phyloP scores from a whole-genome alignment of 2,113 vertebrate genomes.

The Cottus gobio region DNA sequence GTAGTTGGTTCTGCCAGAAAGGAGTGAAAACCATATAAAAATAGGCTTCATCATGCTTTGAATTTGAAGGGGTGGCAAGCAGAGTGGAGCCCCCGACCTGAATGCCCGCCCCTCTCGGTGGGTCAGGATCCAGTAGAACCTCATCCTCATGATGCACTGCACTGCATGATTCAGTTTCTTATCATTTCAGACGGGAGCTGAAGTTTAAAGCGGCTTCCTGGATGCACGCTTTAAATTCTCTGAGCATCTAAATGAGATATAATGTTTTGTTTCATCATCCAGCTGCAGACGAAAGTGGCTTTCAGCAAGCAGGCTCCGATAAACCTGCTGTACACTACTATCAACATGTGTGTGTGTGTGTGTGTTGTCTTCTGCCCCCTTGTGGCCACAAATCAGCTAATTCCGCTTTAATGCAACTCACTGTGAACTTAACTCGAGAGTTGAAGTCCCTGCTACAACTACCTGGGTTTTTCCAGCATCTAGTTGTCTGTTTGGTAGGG shows the following conservation, averaged over 20 bases:
- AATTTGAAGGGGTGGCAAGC: neutral
- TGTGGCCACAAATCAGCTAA: neutral
- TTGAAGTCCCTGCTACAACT: neutral
- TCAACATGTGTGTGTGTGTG: neutral
- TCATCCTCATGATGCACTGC: too few relatives aligned
- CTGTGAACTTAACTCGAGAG: neutral
- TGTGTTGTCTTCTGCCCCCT: neutral
- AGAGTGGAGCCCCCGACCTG: neutral
- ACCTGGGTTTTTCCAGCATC: neutral
- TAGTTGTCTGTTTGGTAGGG: neutral
- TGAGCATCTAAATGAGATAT: neutral
- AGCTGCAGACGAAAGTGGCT: neutral
- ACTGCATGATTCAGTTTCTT: too few relatives aligned
- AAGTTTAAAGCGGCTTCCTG: too few relatives aligned
- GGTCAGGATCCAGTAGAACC: neutral
- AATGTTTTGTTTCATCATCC: neutral
- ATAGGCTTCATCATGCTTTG: neutral
- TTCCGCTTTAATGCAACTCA: neutral
- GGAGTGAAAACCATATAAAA: neutral
- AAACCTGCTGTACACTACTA: too few relatives aligned
- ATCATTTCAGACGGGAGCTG: too few relatives aligned
- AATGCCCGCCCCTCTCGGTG: neutral
- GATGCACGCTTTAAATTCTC: neutral
- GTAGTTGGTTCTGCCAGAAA: neutral
- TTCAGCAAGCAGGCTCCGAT: neutral